phyloP scores from a whole-genome alignment of 2,797 vertebrate genomes.

The Staurois parvus region DNA sequence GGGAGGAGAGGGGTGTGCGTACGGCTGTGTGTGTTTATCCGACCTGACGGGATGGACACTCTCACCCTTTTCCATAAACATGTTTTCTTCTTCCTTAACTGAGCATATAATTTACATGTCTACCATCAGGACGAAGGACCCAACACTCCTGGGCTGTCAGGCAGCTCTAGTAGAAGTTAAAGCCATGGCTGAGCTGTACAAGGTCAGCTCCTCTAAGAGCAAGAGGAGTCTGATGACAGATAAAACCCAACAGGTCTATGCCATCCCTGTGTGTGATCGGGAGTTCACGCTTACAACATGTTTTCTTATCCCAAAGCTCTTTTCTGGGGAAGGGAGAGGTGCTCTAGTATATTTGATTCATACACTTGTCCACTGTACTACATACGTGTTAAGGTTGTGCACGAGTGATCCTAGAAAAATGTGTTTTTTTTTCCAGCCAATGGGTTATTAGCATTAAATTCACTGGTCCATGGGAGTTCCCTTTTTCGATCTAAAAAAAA shows the following conservation, averaged over 20 bases:
- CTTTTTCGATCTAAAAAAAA: too few relatives aligned
- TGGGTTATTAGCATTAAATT: too few relatives aligned
- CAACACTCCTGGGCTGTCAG: neutral
- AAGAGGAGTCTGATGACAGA: slow-evolving; percentile 11
- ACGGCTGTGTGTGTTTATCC: slow-evolving; percentile 31
- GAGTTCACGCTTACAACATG: neutral
- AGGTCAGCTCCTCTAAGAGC: neutral
- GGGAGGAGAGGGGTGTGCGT: slow-evolving; percentile 33
- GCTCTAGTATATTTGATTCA: neutral
- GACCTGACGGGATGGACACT: neutral
- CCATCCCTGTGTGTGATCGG: neutral
- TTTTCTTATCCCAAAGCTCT: neutral
- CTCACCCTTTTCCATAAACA: slow-evolving; percentile 5
- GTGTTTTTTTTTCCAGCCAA: too few relatives aligned
- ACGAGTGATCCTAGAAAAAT: neutral
- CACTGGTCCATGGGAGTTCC: too few relatives aligned
- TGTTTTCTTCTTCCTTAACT: slow-evolving; percentile 20
- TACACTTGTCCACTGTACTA: neutral
- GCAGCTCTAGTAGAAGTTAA: neutral
- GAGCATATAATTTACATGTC: neutral
- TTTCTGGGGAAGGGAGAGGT: neutral
- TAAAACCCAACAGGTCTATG: neutral
- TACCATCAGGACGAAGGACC: neutral
- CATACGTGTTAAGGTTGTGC: neutral
- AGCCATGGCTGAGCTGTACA: neutral